Conservation (phyloP, 2,888 invertebrate genomes). For the Periphyllus acericola region DNA sequence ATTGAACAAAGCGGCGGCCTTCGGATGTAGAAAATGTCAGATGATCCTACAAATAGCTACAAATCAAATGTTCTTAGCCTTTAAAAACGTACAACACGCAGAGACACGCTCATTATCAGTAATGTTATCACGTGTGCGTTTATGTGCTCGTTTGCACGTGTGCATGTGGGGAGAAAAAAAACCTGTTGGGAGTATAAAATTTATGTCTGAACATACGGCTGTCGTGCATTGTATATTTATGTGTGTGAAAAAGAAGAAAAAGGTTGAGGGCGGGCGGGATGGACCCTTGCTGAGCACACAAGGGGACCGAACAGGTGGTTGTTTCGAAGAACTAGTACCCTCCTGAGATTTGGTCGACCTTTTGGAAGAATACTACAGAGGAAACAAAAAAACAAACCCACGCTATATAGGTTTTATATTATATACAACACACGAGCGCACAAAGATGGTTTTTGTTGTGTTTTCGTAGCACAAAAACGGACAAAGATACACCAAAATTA, state of each 20-base stretch:
- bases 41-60: neutral
- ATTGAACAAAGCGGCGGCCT: neutral
- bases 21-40: constrained; percentile 6
- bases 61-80: neutral
- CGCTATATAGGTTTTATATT: constrained; percentile 1
- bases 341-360: constrained; percentile 30
- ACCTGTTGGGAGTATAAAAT: constrained; percentile 42
- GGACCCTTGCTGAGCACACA: constrained; percentile 52
- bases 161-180: constrained; percentile 12
- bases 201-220: constrained; percentile 24
- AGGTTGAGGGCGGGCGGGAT: neutral
- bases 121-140: constrained; percentile 1
- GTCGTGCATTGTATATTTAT: constrained; percentile 12
- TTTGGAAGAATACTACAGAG: neutral
- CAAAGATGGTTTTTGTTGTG: constrained; percentile 18
- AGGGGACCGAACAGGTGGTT: constrained; percentile 55
- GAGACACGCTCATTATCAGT: constrained; percentile 18
- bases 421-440: neutral
- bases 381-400: constrained; percentile 3
- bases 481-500: constrained; percentile 37
- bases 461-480: constrained; percentile 3
- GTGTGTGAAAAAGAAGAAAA: constrained; percentile 4
- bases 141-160: neutral
- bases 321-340: neutral
- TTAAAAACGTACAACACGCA: neutral